Conservation (phyloP, 2,797 vertebrate genomes). For the Sphenodon punctatus region DNA sequence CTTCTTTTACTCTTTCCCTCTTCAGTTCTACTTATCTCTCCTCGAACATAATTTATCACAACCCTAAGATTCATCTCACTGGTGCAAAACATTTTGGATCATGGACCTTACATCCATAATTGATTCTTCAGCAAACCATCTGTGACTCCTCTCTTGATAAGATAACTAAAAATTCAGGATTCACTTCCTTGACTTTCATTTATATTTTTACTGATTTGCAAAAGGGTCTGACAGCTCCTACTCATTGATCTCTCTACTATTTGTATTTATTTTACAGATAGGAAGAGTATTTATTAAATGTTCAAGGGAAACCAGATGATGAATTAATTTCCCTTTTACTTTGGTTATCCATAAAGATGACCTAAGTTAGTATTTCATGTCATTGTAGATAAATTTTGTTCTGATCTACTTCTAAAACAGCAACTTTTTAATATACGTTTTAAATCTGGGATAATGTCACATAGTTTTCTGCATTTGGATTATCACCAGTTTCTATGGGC, state of each 20-base stretch:
- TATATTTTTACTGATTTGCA: conserved; percentile 3
- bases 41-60: conserved; percentile 22
- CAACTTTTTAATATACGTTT: background rate
- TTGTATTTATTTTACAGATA: conserved; percentile 5
- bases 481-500: background rate
- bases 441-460: background rate
- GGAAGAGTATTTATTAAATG: background rate
- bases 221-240: background rate
- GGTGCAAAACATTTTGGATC: conserved; percentile 32
- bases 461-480: background rate
- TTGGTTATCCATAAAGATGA: background rate
- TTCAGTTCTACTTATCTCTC: background rate
- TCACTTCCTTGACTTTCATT: conserved; percentile 1
- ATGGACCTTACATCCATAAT: conserved; percentile 38
- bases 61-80: conserved; percentile 32
- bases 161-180: conserved; percentile 20
- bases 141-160: conserved; percentile 25
- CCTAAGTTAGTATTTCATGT: background rate
- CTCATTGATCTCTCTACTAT: conserved; percentile 14
- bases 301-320: background rate
- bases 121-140: conserved; percentile 27
- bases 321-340: background rate
- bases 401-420: background rate
- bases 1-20: background rate
- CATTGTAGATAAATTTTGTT: background rate